Evolutionary conservation across 2,113 vertebrate species (phyloP), one percentile per base, ranked within the genome.

Genomic region (Poecile atricapillus): DNA sequence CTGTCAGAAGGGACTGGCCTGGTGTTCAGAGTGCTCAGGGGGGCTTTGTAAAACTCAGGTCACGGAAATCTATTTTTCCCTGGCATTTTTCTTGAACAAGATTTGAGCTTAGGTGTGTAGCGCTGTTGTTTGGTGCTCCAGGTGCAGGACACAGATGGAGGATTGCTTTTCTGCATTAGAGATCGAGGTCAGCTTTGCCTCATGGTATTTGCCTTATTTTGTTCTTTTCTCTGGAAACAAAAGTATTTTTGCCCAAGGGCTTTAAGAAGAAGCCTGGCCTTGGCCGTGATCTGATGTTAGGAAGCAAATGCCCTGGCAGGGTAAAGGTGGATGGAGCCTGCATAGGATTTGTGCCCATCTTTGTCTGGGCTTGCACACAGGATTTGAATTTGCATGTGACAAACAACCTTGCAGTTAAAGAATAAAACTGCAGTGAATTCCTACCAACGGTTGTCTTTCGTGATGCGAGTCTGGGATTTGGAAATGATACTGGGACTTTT

Each of bases 21-120:
- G 28, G 27, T 59, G 35, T 41, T 83, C 47, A 19, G 23, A 80
- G 56, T 47, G 47, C 46, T 62, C 39, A 41, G n/a, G 30, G 47
- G 47, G 24, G 6, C 41, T 69, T 69, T 79, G 30, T 35, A 49
- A 33, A 31, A 41, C 30, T n/a, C 50, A 21, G 20, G 7, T 76
- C 18, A 3, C 0, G 5, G 43, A 8, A 49, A 22, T 56, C 27
- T 56, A 1, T 25, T 23, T 63, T 76, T 55, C 68, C 27, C 25
- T 69, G 50, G n/a, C 4, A 7, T 44, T 90, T 65, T 69, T 73
- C 37, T 55, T 58, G 73, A 41, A 23, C 0, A 1, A 3, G 20
- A 18, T 50, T 49, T 0, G 4, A 55, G 30, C 30, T 46, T 65
- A 5, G 1, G 5, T 47, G 3, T 63, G n/a, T 16, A 17, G 30